Evolutionary conservation across 1,140 invertebrate species (phyloP).

Genomic region (Dendrolimus punctatus): DNA sequence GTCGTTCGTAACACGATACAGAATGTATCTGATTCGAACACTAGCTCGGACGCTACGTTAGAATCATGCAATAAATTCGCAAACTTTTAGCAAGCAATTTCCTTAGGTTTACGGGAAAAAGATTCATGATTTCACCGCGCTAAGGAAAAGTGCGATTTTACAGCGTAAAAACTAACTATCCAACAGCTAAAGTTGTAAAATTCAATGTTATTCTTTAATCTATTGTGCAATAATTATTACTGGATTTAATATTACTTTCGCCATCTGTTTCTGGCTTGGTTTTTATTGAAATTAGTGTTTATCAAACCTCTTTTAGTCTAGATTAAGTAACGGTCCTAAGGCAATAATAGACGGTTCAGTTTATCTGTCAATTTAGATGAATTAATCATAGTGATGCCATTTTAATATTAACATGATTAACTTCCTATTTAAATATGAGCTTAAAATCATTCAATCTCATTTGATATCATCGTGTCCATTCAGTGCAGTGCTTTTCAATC

Average conservation of each 20-base stretch:
- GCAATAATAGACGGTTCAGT: no score
- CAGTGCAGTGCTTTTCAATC: no score
- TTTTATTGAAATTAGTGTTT: background rate
- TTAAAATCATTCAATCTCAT: conserved; percentile 6
- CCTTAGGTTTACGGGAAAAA: conserved; percentile 33
- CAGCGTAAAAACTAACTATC: conserved; percentile 22
- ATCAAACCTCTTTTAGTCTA: no score
- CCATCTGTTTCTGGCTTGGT: background rate
- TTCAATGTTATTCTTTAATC: conserved; percentile 5
- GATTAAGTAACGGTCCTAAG: no score
- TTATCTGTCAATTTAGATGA: no score
- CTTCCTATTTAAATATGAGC: no score
- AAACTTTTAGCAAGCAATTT: conserved; percentile 53
- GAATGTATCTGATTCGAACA: conserved; percentile 32
- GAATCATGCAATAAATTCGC: conserved; percentile 49
- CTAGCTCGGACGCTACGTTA: conserved; percentile 13
- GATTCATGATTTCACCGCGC: conserved; percentile 28
- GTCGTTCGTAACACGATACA: conserved; percentile 22
- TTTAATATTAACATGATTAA: no score
- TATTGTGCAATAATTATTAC: conserved; percentile 9
- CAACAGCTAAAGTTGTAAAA: conserved; percentile 29
- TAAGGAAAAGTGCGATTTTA: conserved; percentile 5
- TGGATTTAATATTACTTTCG: conserved; percentile 4
- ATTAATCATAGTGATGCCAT: no score
- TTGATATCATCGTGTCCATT: conserved; percentile 26